Evolutionary conservation across 2,888 invertebrate genomes (phyloP).

Genomic region (Lasius platythorax): DNA sequence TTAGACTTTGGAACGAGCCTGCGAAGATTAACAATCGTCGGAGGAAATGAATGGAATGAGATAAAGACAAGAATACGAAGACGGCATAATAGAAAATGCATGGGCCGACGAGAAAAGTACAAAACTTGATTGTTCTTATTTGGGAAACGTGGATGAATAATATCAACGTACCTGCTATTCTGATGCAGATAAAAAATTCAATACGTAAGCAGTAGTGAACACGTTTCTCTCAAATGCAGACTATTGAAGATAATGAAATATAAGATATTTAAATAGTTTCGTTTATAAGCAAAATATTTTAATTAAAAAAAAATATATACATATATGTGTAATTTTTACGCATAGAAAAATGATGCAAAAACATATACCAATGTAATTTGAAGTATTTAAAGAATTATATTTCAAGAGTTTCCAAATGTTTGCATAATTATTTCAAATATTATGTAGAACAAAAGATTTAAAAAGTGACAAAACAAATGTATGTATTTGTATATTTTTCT

Average conservation of each 20-base stretch:
- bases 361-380: not conserved
- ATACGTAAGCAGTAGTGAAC: not conserved
- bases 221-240: not conserved
- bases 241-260: not conserved
- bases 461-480: not conserved
- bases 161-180: not conserved
- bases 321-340: not conserved
- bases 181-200: not conserved
- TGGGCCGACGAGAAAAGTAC: slow-evolving; percentile 25
- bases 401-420: not conserved
- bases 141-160: not conserved
- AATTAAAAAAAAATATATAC: not conserved
- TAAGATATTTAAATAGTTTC: not conserved
- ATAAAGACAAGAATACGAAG: slow-evolving; percentile 49
- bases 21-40: slow-evolving; percentile 55
- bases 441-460: not conserved
- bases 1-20: slow-evolving; percentile 54
- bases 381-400: not conserved
- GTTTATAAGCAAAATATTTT: not conserved
- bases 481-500: not conserved
- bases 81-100: slow-evolving; percentile 45
- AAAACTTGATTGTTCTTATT: slow-evolving; percentile 24
- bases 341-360: not conserved
- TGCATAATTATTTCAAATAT: not conserved
- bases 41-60: slow-evolving; percentile 47